Evolutionary conservation across 64 coral and sea anemone genomes (phyloP).

Genomic region (Stichodactyla mertensii): DNA sequence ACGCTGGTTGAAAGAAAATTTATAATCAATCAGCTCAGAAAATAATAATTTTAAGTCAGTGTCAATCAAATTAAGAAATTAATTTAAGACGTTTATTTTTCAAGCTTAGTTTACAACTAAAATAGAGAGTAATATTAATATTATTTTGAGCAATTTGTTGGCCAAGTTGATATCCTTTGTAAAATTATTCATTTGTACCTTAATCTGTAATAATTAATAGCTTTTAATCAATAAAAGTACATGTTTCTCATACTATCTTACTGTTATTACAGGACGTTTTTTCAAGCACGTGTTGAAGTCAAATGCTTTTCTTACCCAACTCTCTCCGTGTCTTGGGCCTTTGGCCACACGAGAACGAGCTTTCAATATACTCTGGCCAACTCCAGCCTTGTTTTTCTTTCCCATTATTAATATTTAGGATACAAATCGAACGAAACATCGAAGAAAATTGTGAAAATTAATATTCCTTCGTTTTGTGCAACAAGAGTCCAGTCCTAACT

Average conservation of each 20-base stretch:
- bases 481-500: background rate
- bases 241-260: background rate
- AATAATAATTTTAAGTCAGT: no score
- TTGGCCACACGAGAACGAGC: background rate
- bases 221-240: background rate
- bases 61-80: no score
- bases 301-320: constrained; percentile 27
- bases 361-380: constrained; percentile 12
- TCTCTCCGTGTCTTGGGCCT: constrained; percentile 7
- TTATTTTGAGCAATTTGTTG: no score
- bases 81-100: no score
- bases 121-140: no score
- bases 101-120: no score
- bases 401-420: constrained; percentile 8
- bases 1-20: no score
- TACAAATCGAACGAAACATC: background rate
- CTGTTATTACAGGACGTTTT: background rate
- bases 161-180: no score
- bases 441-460: no score
- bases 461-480: background rate
- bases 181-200: background rate
- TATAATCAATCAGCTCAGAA: no score
- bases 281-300: background rate
- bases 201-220: background rate
- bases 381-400: constrained; percentile 26